Evolutionary conservation across 2,113 vertebrate species (phyloP).

Genomic region (Acanthochromis polyacanthus): DNA sequence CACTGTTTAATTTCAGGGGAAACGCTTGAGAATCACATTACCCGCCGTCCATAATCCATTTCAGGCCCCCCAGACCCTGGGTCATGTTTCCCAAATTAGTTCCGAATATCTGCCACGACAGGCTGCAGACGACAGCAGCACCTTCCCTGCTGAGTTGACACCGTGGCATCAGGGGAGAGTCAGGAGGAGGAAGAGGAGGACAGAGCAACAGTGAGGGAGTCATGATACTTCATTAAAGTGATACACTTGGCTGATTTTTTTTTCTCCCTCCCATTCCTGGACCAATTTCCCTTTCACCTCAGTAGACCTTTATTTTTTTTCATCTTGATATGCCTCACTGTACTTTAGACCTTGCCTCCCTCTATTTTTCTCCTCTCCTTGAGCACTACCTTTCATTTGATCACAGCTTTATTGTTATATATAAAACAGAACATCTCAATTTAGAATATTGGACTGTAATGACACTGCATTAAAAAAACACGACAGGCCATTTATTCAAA

Average conservation of each 20-base stretch:
- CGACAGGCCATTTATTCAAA: too few species aligned
- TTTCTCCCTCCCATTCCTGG: neutral
- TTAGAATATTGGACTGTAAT: neutral
- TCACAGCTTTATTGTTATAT: neutral
- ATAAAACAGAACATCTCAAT: neutral
- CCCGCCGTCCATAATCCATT: constrained; percentile 61
- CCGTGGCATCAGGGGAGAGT: neutral
- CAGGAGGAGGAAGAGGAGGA: constrained; percentile 21
- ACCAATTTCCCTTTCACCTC: constrained; percentile 17
- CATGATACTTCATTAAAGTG: constrained; percentile 71
- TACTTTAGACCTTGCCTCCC: neutral
- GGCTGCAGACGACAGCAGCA: constrained; percentile 47
- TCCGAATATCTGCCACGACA: constrained; percentile 59
- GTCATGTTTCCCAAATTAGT: constrained; percentile 72
- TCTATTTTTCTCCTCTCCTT: neutral
- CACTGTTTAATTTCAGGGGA: constrained; percentile 65
- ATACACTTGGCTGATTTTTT: constrained; percentile 62
- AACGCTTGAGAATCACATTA: constrained; percentile 72
- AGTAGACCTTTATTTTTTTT: constrained; percentile 14
- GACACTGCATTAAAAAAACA: too few species aligned
- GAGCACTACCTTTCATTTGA: constrained; percentile 4
- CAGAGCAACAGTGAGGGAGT: constrained; percentile 47
- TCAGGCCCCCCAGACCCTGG: constrained; percentile 58
- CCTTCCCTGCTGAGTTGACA: constrained; percentile 46
- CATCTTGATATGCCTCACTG: neutral